Conservation (phyloP, 2,797 vertebrate genomes). For the Fistularia commersonii region DNA sequence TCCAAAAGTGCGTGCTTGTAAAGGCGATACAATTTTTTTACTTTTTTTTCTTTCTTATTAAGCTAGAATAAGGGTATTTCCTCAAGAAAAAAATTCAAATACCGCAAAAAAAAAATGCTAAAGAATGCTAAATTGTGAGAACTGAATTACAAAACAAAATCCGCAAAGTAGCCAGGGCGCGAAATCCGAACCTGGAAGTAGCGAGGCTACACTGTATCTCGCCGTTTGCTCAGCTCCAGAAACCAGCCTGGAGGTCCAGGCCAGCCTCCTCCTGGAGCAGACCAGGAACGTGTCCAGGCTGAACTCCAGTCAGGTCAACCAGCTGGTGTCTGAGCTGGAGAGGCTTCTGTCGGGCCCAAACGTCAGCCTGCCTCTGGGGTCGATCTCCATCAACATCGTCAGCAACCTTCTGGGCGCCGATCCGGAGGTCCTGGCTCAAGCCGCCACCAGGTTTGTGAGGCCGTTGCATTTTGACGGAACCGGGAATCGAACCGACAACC, state of each 20-base stretch:
- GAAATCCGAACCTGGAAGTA: too few species aligned
- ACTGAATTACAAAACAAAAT: too few species aligned
- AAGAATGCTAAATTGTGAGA: too few species aligned
- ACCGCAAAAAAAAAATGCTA: too few species aligned
- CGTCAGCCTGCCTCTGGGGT: conserved; percentile 69
- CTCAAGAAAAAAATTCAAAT: too few species aligned
- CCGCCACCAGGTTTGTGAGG: conserved; percentile 80
- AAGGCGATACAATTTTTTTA: too few species aligned
- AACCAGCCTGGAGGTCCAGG: conserved; percentile 16
- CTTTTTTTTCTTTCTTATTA: too few species aligned
- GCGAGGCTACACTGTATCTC: not conserved
- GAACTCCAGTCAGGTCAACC: conserved; percentile 61
- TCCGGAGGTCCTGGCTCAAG: conserved; percentile 55
- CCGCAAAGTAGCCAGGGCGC: too few species aligned
- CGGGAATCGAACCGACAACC: too few species aligned
- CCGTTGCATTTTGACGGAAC: too few species aligned
- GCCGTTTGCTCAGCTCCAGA: conserved; percentile 8
- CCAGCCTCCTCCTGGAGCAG: conserved; percentile 48
- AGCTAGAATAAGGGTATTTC: too few species aligned
- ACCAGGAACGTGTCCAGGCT: conserved; percentile 57
- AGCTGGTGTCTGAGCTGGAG: conserved; percentile 66
- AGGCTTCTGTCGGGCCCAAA: conserved; percentile 63
- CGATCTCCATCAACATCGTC: conserved; percentile 75
- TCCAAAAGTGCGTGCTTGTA: too few species aligned
- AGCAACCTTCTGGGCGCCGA: conserved; percentile 81